Conservation (phyloP, 2,113 vertebrate genomes). For the Poeciliopsis retropinna region DNA sequence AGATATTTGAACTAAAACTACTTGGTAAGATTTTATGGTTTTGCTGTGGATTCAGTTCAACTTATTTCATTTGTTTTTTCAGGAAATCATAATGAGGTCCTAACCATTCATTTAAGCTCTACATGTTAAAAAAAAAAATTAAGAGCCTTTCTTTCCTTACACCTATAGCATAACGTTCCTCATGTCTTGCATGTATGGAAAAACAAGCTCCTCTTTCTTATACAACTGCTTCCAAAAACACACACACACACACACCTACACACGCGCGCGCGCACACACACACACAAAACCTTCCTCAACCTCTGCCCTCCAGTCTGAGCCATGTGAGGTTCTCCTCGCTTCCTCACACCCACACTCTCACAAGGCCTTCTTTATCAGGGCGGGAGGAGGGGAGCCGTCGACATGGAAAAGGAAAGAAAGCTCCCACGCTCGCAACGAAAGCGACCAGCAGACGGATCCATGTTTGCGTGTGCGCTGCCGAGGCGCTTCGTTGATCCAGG, state of each 20-base stretch:
- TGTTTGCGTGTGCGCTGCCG: constrained; percentile 7
- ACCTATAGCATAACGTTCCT: neutral
- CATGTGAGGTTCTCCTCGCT: constrained; percentile 63
- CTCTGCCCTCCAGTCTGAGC: constrained; percentile 59
- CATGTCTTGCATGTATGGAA: constrained; percentile 10
- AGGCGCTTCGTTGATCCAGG: constrained; percentile 21
- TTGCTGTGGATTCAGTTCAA: no score
- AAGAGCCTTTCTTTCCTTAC: neutral
- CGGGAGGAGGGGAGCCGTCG: constrained; percentile 49
- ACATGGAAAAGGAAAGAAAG: constrained; percentile 49
- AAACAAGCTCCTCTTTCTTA: constrained; percentile 16
- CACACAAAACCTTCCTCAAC: constrained; percentile 50
- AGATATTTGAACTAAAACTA: no score
- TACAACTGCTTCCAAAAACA: constrained; percentile 5
- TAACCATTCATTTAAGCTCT: neutral
- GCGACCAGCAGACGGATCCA: neutral
- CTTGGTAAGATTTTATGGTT: no score
- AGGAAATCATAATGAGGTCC: neutral
- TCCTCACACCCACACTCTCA: constrained; percentile 66
- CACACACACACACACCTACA: constrained; percentile 43
- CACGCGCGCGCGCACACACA: constrained; percentile 31
- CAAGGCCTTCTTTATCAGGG: constrained; percentile 70
- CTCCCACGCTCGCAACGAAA: constrained; percentile 63
- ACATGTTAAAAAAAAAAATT: neutral
- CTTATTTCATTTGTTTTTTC: neutral